Conservation (phyloP, 2,113 vertebrate species). For the Zonotrichia leucophrys region DNA sequence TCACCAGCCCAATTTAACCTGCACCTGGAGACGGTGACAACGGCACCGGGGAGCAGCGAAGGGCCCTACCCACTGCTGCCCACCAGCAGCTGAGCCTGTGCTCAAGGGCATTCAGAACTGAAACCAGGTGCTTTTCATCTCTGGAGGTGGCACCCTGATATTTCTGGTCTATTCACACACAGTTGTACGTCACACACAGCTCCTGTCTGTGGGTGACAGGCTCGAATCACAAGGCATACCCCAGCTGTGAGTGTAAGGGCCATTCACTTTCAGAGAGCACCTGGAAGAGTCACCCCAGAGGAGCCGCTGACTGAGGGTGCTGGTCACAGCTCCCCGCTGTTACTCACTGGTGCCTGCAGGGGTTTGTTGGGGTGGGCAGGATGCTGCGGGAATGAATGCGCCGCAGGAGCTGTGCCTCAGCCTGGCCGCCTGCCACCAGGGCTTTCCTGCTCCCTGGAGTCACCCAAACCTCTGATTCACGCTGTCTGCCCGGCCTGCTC, state of each 20-base stretch:
- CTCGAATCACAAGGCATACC: neutral
- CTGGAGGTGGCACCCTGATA: neutral
- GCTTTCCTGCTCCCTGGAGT: constrained; percentile 56
- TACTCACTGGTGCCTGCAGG: neutral
- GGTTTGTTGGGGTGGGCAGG: constrained; percentile 16
- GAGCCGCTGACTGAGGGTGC: neutral
- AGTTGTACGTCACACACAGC: neutral
- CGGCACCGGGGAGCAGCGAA: accelerated
- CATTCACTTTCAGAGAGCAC: neutral
- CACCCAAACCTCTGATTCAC: constrained; percentile 26
- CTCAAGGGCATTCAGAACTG: neutral
- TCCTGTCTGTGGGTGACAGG: neutral
- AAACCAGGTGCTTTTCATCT: constrained; percentile 11
- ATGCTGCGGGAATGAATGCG: neutral
- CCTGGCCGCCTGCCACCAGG: constrained; percentile 3
- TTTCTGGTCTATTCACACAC: neutral
- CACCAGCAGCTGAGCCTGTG: neutral
- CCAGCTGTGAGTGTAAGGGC: neutral
- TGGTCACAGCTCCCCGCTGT: neutral
- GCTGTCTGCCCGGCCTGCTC: neutral
- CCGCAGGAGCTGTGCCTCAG: neutral
- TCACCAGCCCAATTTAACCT: neutral
- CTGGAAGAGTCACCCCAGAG: neutral
- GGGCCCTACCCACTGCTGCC: neutral
- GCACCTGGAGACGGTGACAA: neutral